Base-by-base conservation (phyloP, 1,140 invertebrate species). In the Zaprionus ornatus region DNA sequence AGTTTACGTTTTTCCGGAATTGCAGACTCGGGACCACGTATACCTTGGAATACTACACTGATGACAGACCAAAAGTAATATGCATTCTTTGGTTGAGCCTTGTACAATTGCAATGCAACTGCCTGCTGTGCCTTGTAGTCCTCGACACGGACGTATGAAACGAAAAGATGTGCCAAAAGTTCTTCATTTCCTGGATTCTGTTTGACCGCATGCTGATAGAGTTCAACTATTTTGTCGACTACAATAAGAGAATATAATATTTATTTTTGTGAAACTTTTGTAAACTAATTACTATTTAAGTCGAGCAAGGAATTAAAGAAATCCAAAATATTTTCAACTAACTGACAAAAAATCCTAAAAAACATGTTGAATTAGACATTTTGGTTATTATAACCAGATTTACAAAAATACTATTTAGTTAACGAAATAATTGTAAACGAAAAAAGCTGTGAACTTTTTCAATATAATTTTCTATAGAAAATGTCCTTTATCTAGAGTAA, bases 41-140 rank as follows among this genome's bases (percentile, higher is more conserved):
- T 91, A 4, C 91, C 92, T 70, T 93, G 98, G 94, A 99, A 96
- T 17, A 99, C 96, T 90, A 98, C 95, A 92, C 98, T 99, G 96
- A 99, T 99, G 15, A 99, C 96, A 66, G 97, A 97, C 99, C 98
- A 99, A 93, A 99, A 99, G 92, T 98, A 99, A 93, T 99, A 99
- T 0, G 98, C 98, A 93, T 98, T 99, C 93, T 99, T 99, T 27
- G 97, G 96, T 91, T 96, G 96, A 29, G 97, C 93, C 93, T 98
- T 99, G 91, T 98, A 99, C 4, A 99, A 94, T 21, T 95, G 94
- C 94, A 99, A 95, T 1, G 98, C 98, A 9, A 96, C 96, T 70
- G 96, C 95, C 86, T 99, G 97, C 91, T 99, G 98, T 27, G 97
- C 96, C 90, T 97, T 97, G 84, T 97, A 98, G 93, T 99, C 96